Evolutionary conservation across 2,888 invertebrate species (phyloP).

Genomic region (Linyphia triangularis): DNA sequence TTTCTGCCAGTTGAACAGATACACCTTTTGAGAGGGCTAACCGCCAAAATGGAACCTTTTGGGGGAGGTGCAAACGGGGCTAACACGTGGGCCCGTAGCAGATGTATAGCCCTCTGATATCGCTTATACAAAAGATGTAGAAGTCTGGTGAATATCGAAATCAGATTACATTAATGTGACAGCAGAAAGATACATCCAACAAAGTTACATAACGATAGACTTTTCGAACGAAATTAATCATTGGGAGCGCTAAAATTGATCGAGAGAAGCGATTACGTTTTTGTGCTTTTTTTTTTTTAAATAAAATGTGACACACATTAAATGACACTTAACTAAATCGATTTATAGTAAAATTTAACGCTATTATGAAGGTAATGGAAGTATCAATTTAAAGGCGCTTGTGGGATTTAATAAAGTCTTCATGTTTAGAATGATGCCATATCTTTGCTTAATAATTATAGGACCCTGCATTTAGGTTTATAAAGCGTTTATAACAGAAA

Average conservation of each 20-base stretch:
- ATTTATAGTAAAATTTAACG: too few relatives aligned
- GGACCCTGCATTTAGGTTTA: too few relatives aligned
- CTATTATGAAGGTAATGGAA: too few relatives aligned
- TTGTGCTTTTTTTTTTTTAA: background rate
- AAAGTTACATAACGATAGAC: slow-evolving; percentile 7
- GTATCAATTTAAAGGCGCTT: too few relatives aligned
- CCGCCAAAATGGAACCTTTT: slow-evolving; percentile 55
- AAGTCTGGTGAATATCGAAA: slow-evolving; percentile 27
- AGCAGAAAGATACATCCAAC: background rate
- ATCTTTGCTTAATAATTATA: too few relatives aligned
- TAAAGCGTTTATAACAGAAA: too few relatives aligned
- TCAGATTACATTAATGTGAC: slow-evolving; percentile 27
- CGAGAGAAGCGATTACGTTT: background rate
- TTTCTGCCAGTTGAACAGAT: slow-evolving; percentile 72
- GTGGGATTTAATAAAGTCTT: too few relatives aligned
- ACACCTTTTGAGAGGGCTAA: slow-evolving; percentile 61
- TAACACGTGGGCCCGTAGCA: slow-evolving; percentile 32
- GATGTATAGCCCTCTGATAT: slow-evolving; percentile 55
- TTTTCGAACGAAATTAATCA: slow-evolving; percentile 6
- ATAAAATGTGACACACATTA: background rate
- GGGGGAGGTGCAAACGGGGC: slow-evolving; percentile 19
- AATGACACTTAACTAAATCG: background rate
- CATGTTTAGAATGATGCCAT: too few relatives aligned
- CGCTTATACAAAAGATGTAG: slow-evolving; percentile 52
- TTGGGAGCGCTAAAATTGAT: background rate